A percentile compares a stretch with the other conserved stretches of the same genome.
phyloP scores from a whole-genome alignment of 2,888 invertebrate species.

The Azorinus chamasolen region DNA sequence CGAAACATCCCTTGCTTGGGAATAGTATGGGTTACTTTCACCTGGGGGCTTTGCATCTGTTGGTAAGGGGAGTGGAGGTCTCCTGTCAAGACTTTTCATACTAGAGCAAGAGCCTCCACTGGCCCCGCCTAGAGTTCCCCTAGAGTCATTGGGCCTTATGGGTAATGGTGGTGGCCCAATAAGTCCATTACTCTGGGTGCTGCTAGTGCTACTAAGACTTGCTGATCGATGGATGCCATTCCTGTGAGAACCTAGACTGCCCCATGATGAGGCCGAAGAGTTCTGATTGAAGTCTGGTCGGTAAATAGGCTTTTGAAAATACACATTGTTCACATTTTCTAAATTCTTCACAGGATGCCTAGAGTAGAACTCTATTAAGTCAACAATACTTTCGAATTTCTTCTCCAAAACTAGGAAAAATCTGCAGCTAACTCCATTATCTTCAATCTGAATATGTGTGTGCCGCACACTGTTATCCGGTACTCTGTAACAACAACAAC shows the following conservation, averaged over 20 bases:
- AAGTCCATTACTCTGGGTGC: slow-evolving; percentile 1
- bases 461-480: slow-evolving; percentile 68
- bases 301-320: slow-evolving; percentile 52
- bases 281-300: slow-evolving; percentile 15
- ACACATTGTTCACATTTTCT: slow-evolving; percentile 68
- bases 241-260: neutral
- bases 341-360: slow-evolving; percentile 68
- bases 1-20: slow-evolving; percentile 65
- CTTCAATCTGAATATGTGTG: slow-evolving; percentile 66
- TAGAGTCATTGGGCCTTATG: slow-evolving; percentile 18
- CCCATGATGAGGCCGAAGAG: neutral
- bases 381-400: slow-evolving; percentile 61
- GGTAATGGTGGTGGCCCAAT: slow-evolving; percentile 23
- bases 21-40: slow-evolving; percentile 65
- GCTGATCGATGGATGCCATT: too few species aligned
- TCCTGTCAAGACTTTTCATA: neutral
- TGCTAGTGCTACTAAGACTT: neutral
- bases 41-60: slow-evolving; percentile 19
- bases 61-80: slow-evolving; percentile 70
- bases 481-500: slow-evolving; percentile 63
- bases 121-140: slow-evolving; percentile 7
- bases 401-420: slow-evolving; percentile 71
- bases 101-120: neutral
- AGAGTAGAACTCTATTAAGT: slow-evolving; percentile 60
- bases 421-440: slow-evolving; percentile 24